Evolutionary conservation across 2,797 vertebrate genomes (phyloP).

Genomic region (Gila robusta): DNA sequence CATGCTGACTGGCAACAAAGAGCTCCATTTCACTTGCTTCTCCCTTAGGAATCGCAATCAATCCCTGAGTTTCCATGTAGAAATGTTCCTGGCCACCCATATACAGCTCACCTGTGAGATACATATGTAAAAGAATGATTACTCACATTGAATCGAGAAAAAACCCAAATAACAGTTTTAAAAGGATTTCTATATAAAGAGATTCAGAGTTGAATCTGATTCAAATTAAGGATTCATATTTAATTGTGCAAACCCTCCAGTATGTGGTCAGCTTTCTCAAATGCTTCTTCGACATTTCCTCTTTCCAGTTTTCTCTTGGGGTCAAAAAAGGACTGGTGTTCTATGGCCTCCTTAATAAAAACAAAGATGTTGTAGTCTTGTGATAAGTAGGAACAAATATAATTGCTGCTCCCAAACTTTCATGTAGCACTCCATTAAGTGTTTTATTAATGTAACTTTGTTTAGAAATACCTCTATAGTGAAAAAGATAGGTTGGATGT

Average conservation of each 20-base stretch:
- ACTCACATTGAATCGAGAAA: neutral
- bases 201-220: neutral
- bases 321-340: conserved; percentile 67
- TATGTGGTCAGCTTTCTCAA: conserved; percentile 62
- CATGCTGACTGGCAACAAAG: conserved; percentile 68
- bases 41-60: conserved; percentile 66
- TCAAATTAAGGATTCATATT: neutral
- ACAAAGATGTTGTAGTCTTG: neutral
- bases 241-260: conserved; percentile 59
- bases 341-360: conserved; percentile 63
- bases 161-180: neutral
- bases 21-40: conserved; percentile 70
- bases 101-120: conserved; percentile 60
- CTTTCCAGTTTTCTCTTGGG: conserved; percentile 66
- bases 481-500: conserved; percentile 66
- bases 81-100: conserved; percentile 71
- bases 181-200: neutral
- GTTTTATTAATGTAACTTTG: neutral
- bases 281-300: conserved; percentile 64
- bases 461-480: conserved; percentile 63
- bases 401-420: neutral
- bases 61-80: conserved; percentile 73
- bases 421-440: neutral
- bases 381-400: neutral
- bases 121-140: neutral